A percentile compares a stretch with the other conserved stretches of the same genome.
phyloP scores from a whole-genome alignment of 2,888 invertebrate genomes.

The Caenorhabditis plicata region DNA sequence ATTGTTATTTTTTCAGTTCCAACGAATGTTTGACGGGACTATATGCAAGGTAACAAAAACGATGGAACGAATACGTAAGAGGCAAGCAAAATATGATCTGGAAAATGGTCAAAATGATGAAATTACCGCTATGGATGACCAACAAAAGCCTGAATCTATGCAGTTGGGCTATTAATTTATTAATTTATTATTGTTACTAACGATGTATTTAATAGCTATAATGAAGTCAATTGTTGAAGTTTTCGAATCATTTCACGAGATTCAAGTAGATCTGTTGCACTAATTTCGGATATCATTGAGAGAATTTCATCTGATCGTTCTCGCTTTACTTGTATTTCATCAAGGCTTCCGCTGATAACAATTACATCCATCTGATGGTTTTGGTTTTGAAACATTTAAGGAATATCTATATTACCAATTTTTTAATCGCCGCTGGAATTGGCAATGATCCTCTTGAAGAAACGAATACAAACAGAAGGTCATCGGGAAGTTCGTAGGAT shows the following conservation, averaged over 20 bases:
- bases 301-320: too few species aligned
- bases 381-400: neutral
- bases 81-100: constrained; percentile 20
- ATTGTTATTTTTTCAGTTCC: constrained; percentile 23
- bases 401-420: too few species aligned
- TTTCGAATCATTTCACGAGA: constrained; percentile 44
- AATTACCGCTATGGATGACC: neutral
- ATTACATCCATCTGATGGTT: constrained; percentile 32
- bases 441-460: too few species aligned
- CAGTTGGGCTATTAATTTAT: neutral
- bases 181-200: neutral
- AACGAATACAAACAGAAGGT: constrained; percentile 33
- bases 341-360: constrained; percentile 7
- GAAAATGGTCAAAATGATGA: too few species aligned
- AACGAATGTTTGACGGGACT: constrained; percentile 25
- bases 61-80: constrained; percentile 24
- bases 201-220: neutral
- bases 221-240: constrained; percentile 26
- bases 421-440: constrained; percentile 27
- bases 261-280: constrained; percentile 50
- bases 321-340: too few species aligned
- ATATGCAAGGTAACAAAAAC: constrained; percentile 16
- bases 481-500: constrained; percentile 33
- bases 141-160: neutral
- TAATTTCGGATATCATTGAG: too few species aligned